Percentiles rank a stretch among this genome's conserved stretches.
Conservation (phyloP, 2,888 invertebrate genomes). For the Eupithecia pulchellata region DNA sequence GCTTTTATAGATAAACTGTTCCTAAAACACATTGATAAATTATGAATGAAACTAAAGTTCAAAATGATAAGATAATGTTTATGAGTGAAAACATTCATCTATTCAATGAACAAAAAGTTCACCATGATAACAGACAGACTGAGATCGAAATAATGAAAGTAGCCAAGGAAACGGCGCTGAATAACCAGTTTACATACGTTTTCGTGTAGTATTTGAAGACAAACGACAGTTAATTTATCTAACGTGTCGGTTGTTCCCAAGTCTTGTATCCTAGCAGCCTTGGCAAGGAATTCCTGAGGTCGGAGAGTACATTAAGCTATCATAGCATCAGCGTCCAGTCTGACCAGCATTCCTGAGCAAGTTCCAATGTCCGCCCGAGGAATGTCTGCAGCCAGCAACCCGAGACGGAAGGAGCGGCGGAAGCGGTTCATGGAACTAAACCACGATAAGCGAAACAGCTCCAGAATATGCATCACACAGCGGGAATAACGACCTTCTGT, state of each 20-base stretch:
- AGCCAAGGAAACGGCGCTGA: background rate
- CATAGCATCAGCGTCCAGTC: slow-evolving; percentile 71
- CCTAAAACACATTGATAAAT: slow-evolving; percentile 42
- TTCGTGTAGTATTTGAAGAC: background rate
- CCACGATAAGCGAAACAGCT: slow-evolving; percentile 51
- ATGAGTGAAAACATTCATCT: slow-evolving; percentile 8
- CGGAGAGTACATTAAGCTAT: slow-evolving; percentile 75
- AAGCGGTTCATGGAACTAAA: slow-evolving; percentile 81
- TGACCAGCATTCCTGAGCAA: slow-evolving; percentile 77
- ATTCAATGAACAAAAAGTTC: slow-evolving; percentile 15
- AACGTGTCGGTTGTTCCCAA: background rate
- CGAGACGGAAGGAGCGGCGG: slow-evolving; percentile 85
- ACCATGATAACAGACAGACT: background rate
- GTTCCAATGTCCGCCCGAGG: slow-evolving; percentile 75
- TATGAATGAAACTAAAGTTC: slow-evolving; percentile 44
- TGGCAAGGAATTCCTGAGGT: slow-evolving; percentile 68
- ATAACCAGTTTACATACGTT: background rate
- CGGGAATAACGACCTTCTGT: slow-evolving; percentile 48
- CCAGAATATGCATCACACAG: slow-evolving; percentile 34
- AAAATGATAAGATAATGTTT: slow-evolving; percentile 23
- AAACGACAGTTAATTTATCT: background rate
- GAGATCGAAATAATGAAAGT: background rate
- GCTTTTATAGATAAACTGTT: slow-evolving; percentile 36
- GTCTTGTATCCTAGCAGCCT: slow-evolving; percentile 49
- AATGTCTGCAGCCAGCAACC: slow-evolving; percentile 80